phyloP scores from a whole-genome alignment of 2,888 invertebrate species.

The Crematogaster levior region DNA sequence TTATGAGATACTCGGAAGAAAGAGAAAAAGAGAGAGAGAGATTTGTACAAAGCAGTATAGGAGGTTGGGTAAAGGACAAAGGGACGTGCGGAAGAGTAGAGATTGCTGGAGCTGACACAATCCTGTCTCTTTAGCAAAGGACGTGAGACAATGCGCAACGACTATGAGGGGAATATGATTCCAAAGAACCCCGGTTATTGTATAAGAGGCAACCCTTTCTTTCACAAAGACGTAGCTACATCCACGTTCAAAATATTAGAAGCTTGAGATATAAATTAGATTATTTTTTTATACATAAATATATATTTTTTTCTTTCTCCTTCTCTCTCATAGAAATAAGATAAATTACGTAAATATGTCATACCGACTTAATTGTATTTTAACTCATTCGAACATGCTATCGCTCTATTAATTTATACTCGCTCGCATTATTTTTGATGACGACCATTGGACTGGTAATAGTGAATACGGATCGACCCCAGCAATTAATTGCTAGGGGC shows the following conservation, averaged over 20 bases:
- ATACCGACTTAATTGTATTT: neutral
- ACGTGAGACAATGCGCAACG: conserved; percentile 69
- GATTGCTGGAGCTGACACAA: conserved; percentile 73
- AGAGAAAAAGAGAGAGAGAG: neutral
- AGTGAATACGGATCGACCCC: conserved; percentile 57
- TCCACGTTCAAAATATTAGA: conserved; percentile 23
- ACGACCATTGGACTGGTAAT: conserved; percentile 48
- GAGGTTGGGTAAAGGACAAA: conserved; percentile 58
- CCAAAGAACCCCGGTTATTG: conserved; percentile 73
- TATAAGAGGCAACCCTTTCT: conserved; percentile 52
- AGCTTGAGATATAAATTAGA: conserved; percentile 6
- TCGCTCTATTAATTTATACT: conserved; percentile 33
- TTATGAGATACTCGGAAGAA: conserved; percentile 54
- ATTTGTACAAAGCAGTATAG: conserved; percentile 51
- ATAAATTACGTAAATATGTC: neutral
- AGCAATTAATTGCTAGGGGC: conserved; percentile 75
- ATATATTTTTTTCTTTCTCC: no score
- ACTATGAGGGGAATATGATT: conserved; percentile 75
- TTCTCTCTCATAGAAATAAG: neutral
- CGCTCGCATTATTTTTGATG: conserved; percentile 12
- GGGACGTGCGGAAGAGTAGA: conserved; percentile 63
- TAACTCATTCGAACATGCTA: neutral
- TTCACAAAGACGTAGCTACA: no score
- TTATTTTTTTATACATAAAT: conserved; percentile 9
- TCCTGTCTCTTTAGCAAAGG: conserved; percentile 72